A percentile compares a stretch with the other conserved stretches of the same genome.
phyloP scores from a whole-genome alignment of 2,113 vertebrate genomes.

The Oceanites oceanicus region DNA sequence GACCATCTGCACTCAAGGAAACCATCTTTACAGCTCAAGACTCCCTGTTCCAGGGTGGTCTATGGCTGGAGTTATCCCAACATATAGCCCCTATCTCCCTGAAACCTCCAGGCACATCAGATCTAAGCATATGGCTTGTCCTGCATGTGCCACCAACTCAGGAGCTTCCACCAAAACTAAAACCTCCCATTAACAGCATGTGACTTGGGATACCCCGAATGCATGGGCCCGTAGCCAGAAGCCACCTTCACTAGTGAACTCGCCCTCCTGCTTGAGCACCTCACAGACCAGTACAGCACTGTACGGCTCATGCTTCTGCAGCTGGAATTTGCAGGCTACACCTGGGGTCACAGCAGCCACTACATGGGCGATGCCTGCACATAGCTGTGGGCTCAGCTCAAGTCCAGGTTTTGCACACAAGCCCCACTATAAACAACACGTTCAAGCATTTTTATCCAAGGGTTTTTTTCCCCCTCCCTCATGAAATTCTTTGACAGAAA shows the following conservation, averaged over 20 bases:
- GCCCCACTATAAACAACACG: not conserved
- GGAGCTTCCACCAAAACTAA: not conserved
- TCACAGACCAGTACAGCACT: not conserved
- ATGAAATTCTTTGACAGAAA: not conserved
- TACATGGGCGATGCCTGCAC: not conserved
- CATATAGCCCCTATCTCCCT: not conserved
- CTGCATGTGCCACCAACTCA: not conserved
- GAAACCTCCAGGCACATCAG: not conserved
- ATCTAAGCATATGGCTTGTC: not conserved
- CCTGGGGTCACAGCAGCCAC: not conserved
- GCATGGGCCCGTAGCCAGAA: not conserved
- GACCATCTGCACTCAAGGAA: not conserved
- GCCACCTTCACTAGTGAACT: not conserved
- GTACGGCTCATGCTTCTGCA: fast-evolving
- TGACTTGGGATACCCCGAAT: not conserved
- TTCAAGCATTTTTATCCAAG: not conserved
- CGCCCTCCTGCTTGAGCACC: not conserved
- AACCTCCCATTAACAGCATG: fast-evolving
- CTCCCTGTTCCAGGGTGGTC: not conserved
- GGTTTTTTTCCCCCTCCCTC: not conserved
- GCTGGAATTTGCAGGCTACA: not conserved
- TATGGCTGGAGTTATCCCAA: not conserved
- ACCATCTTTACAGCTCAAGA: not conserved
- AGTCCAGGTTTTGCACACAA: not conserved
- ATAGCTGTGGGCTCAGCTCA: not conserved